These are phyloP conservation scores for Nycteola revayana DNA, from an alignment of 2,888 invertebrate genomes.

Conservation along the genomic window DNA sequence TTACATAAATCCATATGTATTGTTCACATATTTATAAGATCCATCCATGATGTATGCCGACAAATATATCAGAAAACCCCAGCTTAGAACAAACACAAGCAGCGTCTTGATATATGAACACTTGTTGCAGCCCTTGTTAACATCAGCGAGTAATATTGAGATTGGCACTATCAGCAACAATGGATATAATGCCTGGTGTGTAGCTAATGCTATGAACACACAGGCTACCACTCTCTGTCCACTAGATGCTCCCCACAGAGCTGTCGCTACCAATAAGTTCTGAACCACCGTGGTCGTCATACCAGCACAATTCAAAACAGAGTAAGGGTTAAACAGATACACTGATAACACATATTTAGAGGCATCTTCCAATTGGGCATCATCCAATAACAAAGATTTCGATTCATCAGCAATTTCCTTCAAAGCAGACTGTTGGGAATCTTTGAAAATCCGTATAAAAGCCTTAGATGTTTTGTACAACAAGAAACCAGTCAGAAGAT, in stretches of 20 bases:
- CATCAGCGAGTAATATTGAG: conserved; percentile 85
- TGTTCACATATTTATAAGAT: conserved; percentile 84
- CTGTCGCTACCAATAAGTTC: conserved; percentile 89
- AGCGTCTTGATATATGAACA: conserved; percentile 75
- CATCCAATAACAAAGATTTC: conserved; percentile 75
- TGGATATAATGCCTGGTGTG: conserved; percentile 92
- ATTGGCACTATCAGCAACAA: conserved; percentile 91
- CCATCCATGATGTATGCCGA: conserved; percentile 85
- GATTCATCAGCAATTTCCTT: conserved; percentile 82
- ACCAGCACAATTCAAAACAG: conserved; percentile 92
- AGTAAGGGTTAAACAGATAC: conserved; percentile 95
- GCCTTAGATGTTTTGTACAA: conserved; percentile 86
- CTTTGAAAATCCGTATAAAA: conserved; percentile 82
- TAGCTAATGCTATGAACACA: conserved; percentile 87
- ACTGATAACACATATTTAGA: conserved; percentile 88
- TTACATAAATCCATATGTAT: conserved; percentile 92
- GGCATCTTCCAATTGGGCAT: conserved; percentile 81
- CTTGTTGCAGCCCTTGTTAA: conserved; percentile 71
- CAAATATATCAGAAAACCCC: conserved; percentile 80
- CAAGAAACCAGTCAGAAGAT: conserved; percentile 89
- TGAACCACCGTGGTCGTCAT: conserved; percentile 95
- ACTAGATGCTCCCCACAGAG: conserved; percentile 86
- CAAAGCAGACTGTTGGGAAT: conserved; percentile 76
- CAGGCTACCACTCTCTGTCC: conserved; percentile 84
- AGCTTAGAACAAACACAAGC: conserved; percentile 74